Percentiles rank a stretch among this genome's conserved stretches.
phyloP scores from a whole-genome alignment of 1,140 invertebrate genomes.

The Euschistus heros region DNA sequence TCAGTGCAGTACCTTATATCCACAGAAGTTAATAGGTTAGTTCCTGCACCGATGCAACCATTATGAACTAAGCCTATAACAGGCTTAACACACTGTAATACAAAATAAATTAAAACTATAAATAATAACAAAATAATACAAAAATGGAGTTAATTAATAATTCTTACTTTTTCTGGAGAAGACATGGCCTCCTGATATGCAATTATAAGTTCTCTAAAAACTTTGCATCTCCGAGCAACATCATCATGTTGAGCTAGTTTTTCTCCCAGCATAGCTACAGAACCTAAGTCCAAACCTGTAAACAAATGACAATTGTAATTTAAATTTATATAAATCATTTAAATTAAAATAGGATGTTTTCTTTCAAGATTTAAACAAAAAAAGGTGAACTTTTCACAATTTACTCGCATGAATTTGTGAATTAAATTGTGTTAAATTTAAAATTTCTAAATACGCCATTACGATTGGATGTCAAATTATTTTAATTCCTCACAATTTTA shows the following conservation, averaged over 20 bases:
- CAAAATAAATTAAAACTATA: not conserved
- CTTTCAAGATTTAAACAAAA: too few species aligned
- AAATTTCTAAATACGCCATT: too few species aligned
- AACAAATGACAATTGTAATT: not conserved
- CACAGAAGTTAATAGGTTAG: constrained; percentile 73
- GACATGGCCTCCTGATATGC: constrained; percentile 67
- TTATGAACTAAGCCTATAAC: constrained; percentile 79
- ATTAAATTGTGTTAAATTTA: too few species aligned
- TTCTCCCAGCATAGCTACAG: constrained; percentile 47
- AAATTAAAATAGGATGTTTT: too few species aligned
- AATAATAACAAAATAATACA: not conserved
- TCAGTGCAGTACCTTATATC: constrained; percentile 87
- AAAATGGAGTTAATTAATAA: not conserved
- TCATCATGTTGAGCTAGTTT: constrained; percentile 57
- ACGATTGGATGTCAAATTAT: too few species aligned
- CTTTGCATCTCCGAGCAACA: constrained; percentile 62
- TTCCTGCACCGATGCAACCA: constrained; percentile 82
- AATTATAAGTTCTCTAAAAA: constrained; percentile 52
- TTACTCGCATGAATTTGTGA: too few species aligned
- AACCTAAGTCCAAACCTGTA: constrained; percentile 61
- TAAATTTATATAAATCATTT: too few species aligned
- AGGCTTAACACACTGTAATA: constrained; percentile 66
- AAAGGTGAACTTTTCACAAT: too few species aligned
- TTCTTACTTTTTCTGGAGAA: constrained; percentile 58
- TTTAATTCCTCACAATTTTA: too few species aligned